phyloP scores from a whole-genome alignment of 1,140 invertebrate species.

The Sinella curviseta region DNA sequence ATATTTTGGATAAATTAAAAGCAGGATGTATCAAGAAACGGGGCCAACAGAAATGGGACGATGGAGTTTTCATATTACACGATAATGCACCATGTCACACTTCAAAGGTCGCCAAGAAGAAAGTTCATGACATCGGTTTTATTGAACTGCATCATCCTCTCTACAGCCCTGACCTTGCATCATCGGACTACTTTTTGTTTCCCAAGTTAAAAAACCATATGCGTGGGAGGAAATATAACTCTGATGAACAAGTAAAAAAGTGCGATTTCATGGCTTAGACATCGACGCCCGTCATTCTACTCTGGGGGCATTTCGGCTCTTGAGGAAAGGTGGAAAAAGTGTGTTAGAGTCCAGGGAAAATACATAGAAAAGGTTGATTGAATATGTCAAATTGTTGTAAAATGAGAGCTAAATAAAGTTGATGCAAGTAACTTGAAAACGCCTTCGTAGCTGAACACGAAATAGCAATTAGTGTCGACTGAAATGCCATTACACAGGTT shows the following conservation, averaged over 20 bases:
- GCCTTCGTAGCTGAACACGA: too few species aligned
- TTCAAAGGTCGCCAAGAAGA: constrained; percentile 47
- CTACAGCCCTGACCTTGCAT: constrained; percentile 56
- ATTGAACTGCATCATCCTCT: constrained; percentile 57
- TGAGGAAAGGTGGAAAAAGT: constrained; percentile 9
- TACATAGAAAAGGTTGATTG: too few species aligned
- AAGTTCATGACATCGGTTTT: constrained; percentile 52
- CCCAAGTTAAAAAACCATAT: constrained; percentile 37
- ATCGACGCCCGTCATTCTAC: too few species aligned
- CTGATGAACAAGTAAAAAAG: neutral
- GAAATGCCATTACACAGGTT: too few species aligned
- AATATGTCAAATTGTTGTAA: too few species aligned
- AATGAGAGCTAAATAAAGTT: too few species aligned
- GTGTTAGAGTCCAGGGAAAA: neutral
- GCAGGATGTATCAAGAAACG: neutral
- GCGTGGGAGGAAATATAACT: neutral
- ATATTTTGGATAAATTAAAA: constrained; percentile 15
- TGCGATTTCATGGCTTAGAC: constrained; percentile 4
- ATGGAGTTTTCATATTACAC: constrained; percentile 55
- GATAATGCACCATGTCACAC: constrained; percentile 54
- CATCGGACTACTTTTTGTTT: constrained; percentile 55
- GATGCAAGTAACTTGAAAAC: too few species aligned
- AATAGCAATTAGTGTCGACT: too few species aligned
- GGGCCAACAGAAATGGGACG: constrained; percentile 46
- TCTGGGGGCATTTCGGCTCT: constrained; percentile 29